Base-by-base conservation (phyloP, 2,888 invertebrate species). In the Hyalella azteca region DNA sequence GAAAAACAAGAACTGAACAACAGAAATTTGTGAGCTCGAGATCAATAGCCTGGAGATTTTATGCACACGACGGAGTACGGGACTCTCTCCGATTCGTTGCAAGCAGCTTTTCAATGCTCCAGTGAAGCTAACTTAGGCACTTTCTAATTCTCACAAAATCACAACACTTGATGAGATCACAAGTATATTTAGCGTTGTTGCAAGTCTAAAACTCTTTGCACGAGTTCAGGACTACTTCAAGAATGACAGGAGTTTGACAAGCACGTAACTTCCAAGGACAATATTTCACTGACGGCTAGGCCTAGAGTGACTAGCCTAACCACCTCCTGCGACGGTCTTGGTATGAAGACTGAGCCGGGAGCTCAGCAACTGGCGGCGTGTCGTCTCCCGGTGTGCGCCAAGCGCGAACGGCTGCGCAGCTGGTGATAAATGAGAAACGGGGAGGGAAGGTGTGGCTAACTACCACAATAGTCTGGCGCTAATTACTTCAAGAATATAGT, bases 71-170 rank as follows among this genome's bases (percentile, higher is more conserved):
- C 49, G n/a, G n/a, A 1, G 49, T 22, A 26, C 26, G 26, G 13
- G 4, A 54, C 54, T 54, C 54, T 54, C 54, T 54, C 54, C 22
- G 54, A 54, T 54, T 54, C 22, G 54, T 54, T 54, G 7, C 54
- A 54, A 54, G 54, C 54, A 54, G 29, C 54, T 54, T 54, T 54
- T 54, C 54, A 54, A 22, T 26, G 54, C 54, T 7, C 1, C 13
- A 45, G 45, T 15, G 11, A 54, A 29, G 22, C 54, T 26, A 54
- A 22, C 45, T 54, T 54, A 54, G 54, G 26, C 54, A 54, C 54
- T 54, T 54, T 54, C 54, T 54, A 54, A 54, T 54, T 54, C 54
- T 13, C 54, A 54, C 29, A 26, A 54, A 54, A 54, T 54, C 54
- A 26, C n/a, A n/a, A n/a, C n/a, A n/a, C n/a, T n/a, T n/a, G n/a